Conservation (phyloP, 2,797 vertebrate species). For the Lepidocolaptes lacrymiger region DNA sequence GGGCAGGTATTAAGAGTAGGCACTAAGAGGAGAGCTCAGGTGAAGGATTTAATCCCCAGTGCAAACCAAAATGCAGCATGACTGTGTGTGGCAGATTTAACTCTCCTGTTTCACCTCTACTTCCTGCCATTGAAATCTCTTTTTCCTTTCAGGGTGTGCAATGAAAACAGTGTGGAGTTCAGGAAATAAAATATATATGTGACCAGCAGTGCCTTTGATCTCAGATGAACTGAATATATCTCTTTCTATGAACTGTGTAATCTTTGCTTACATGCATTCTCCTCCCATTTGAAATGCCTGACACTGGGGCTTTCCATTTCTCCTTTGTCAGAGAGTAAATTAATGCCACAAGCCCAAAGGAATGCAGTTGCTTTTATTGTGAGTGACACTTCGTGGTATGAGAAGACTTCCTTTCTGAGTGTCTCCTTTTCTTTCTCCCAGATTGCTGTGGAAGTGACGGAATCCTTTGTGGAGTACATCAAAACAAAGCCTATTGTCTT, state of each 20-base stretch:
- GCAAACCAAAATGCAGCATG: neutral
- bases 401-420: neutral
- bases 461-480: constrained; percentile 97
- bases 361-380: neutral
- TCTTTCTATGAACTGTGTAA: neutral
- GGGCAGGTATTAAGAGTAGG: neutral
- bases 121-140: constrained; percentile 22
- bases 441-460: constrained; percentile 96
- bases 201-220: neutral
- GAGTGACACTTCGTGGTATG: neutral
- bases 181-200: neutral
- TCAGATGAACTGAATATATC: neutral
- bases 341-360: neutral
- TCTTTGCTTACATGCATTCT: neutral
- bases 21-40: neutral
- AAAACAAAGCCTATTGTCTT: constrained; percentile 97
- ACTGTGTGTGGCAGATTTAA: neutral
- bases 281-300: neutral
- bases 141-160: neutral
- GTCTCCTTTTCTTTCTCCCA: constrained; percentile 45
- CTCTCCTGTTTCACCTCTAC: neutral
- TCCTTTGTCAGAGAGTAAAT: neutral
- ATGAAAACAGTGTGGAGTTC: neutral
- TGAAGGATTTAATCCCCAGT: neutral
- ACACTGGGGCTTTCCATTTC: neutral